A percentile compares a stretch with the other conserved stretches of the same genome.
Conservation (phyloP, 2,113 vertebrate species). For the Thunnus maccoyii region DNA sequence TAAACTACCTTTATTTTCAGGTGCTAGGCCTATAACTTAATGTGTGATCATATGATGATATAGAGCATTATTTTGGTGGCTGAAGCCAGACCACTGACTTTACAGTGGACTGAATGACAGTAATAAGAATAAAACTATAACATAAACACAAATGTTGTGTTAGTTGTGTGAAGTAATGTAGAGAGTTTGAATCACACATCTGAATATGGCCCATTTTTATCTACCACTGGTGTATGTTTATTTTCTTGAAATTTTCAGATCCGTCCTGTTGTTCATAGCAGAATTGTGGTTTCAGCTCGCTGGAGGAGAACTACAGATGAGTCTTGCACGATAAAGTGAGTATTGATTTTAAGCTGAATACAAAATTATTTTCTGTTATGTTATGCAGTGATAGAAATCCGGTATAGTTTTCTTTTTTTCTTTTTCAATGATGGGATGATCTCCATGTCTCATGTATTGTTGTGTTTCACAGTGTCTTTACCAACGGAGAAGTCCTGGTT, state of each 20-base stretch:
- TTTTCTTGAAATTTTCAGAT: conserved; percentile 78
- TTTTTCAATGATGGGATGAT: background rate
- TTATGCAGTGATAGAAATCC: background rate
- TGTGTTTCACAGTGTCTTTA: conserved; percentile 82
- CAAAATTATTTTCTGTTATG: conserved; percentile 5
- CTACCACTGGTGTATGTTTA: background rate
- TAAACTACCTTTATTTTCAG: background rate
- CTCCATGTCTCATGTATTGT: background rate
- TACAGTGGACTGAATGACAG: background rate
- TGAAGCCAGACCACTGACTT: too few species aligned
- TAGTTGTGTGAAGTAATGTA: too few species aligned
- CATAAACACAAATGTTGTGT: background rate
- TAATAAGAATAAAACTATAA: background rate
- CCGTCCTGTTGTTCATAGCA: conserved; percentile 85
- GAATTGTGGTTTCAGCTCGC: conserved; percentile 83
- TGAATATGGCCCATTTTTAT: conserved; percentile 20
- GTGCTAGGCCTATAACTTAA: background rate
- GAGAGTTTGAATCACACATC: background rate
- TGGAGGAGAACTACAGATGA: conserved; percentile 82
- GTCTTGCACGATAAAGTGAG: conserved; percentile 84
- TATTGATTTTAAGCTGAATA: conserved; percentile 55
- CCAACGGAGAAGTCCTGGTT: conserved; percentile 81
- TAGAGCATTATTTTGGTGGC: too few species aligned
- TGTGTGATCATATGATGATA: background rate
- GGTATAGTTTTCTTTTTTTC: background rate